Conservation (phyloP, 2,888 invertebrate genomes). For the Congeria kusceri region DNA sequence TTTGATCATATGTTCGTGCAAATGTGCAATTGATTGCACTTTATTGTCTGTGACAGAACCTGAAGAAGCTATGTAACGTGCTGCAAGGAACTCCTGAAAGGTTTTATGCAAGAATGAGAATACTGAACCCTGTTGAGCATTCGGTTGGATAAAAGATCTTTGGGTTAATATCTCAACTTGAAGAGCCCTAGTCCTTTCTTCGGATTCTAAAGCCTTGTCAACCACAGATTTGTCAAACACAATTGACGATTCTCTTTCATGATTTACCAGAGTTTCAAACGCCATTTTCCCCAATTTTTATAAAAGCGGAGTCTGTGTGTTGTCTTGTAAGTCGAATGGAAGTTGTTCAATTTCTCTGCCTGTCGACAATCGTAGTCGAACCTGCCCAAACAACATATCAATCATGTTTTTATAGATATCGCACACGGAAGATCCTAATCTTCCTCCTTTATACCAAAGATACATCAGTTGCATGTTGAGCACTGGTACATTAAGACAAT, state of each 20-base stretch:
- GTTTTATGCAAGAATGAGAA: slow-evolving; percentile 2
- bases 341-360: no score
- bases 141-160: neutral
- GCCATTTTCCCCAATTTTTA: neutral
- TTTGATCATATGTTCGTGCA: neutral
- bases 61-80: neutral
- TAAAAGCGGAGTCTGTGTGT: neutral
- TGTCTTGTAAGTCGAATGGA: neutral
- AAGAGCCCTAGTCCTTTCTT: neutral
- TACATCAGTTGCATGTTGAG: slow-evolving; percentile 27
- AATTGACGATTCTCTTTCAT: neutral
- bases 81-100: slow-evolving; percentile 2
- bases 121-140: neutral
- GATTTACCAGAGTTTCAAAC: neutral
- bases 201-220: neutral
- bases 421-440: slow-evolving; percentile 3
- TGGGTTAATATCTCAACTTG: slow-evolving; percentile 1
- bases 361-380: no score
- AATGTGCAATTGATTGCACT: no score
- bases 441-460: slow-evolving; percentile 22
- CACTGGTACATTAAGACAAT: slow-evolving; percentile 11
- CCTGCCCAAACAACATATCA: slow-evolving; percentile 9
- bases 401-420: slow-evolving; percentile 30
- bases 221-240: neutral
- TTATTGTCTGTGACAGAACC: no score